phyloP scores from a whole-genome alignment of 2,113 vertebrate species.

The Dermatemys mawii region DNA sequence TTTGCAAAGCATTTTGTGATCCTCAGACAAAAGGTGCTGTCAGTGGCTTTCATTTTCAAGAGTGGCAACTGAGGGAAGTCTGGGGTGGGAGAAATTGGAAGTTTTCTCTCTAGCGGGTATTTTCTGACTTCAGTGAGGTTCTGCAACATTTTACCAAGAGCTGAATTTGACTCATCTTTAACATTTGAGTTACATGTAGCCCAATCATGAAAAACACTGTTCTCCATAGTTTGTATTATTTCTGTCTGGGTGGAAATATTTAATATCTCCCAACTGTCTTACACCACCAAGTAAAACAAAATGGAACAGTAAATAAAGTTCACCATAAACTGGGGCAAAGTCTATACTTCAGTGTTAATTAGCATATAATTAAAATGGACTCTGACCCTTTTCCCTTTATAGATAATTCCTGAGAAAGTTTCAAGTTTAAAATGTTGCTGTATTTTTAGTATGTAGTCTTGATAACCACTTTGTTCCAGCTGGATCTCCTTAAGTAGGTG shows the following conservation, averaged over 20 bases:
- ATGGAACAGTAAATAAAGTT: background rate
- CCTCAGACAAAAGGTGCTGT: background rate
- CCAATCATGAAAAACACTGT: accelerated
- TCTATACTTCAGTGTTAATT: background rate
- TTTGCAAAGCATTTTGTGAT: background rate
- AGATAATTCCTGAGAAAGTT: background rate
- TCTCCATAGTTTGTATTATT: background rate
- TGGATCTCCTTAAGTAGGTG: accelerated
- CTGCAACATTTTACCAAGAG: background rate
- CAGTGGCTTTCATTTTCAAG: background rate
- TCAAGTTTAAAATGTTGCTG: background rate
- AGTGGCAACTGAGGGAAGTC: accelerated
- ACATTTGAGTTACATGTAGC: accelerated
- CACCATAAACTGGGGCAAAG: accelerated
- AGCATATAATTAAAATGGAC: background rate
- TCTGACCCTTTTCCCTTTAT: background rate
- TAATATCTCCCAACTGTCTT: too few species aligned
- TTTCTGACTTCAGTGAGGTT: background rate
- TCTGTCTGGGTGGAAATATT: background rate
- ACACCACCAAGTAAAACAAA: background rate
- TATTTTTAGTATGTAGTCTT: background rate
- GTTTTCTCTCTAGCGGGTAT: background rate
- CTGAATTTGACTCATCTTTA: accelerated
- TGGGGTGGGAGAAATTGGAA: background rate
- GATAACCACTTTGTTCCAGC: accelerated